Base-by-base conservation (phyloP, 2,888 invertebrate species). In the Gisinianus flammeolus region DNA sequence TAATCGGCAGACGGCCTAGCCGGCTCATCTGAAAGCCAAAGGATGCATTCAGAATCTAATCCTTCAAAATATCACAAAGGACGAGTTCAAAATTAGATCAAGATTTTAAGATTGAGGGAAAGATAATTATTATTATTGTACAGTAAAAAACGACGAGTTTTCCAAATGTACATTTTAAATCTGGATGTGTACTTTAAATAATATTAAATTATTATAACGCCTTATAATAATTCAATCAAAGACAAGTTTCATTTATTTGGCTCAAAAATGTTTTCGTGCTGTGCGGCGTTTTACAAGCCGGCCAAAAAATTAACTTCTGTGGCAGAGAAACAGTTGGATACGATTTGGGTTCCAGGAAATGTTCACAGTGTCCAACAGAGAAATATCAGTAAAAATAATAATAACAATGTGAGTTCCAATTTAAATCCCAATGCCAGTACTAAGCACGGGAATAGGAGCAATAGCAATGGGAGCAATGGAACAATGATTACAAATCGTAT, bases 341-440 rank as follows among this genome's bases (percentile, higher is more conserved):
- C 67, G 8, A 75, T 79, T 56, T 79, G 79, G 79, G 75, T 77
- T n/a, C 75, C 75, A 12, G 79, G 74, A 69, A 75, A 75, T 75
- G 54, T 75, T 6, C 75, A 70, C 35, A 70, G 52, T 44, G 74
- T 74, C 22, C 75, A 75, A 35, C 54, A 70, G 35, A 44, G 71
- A 22, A 62, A 33, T 24, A 64, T 28, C 52, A 31, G n/a, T 33
- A 33, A 24, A 6, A 75, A 33, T 24, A 69, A 52, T 54, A 58
- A 33, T 22, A 77, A 64, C 33, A 77, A 62, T 66, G 44, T 56
- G 24, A 77, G 6, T 52, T 33, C 22, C 31, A 77, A 44, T 62
- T 22, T 12, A 6, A 16, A 62, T 10, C 26, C 62, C 12, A 62
- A 26, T 26, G 22, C 12, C 12, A 26, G 22, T 62, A n/a, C 35